Evolutionary conservation across 2,797 vertebrate species (phyloP).

Genomic region (Gobio occitaniae): DNA sequence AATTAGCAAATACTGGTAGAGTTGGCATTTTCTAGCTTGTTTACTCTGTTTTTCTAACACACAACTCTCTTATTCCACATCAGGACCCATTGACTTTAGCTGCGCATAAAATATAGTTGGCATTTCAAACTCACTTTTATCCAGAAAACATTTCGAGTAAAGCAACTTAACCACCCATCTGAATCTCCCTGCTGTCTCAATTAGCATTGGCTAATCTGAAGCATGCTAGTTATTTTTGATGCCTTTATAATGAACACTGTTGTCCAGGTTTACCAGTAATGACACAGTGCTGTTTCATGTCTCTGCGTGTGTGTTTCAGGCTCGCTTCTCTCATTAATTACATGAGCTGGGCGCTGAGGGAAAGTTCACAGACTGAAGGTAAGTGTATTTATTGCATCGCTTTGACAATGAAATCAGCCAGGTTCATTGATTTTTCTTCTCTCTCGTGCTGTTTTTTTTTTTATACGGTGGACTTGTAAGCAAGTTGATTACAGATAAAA

Average conservation of each 20-base stretch:
- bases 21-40: neutral
- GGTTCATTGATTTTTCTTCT: constrained; percentile 74
- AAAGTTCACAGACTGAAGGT: constrained; percentile 70
- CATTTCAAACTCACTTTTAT: neutral
- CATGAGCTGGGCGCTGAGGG: constrained; percentile 58
- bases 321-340: constrained; percentile 62
- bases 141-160: neutral
- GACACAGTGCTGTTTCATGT: constrained; percentile 20
- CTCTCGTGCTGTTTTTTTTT: constrained; percentile 52
- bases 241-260: constrained; percentile 14
- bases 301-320: neutral
- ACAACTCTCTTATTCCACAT: neutral
- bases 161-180: too few relatives aligned
- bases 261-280: constrained; percentile 9
- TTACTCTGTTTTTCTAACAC: neutral
- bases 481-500: constrained; percentile 65
- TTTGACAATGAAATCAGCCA: constrained; percentile 73
- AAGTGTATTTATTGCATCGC: constrained; percentile 77
- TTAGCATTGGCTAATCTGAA: constrained; percentile 13
- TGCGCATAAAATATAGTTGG: neutral
- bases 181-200: neutral
- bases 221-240: neutral
- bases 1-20: neutral
- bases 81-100: neutral
- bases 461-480: constrained; percentile 63